phyloP scores from a whole-genome alignment of 1,140 invertebrate genomes.

The Scylla paramamosain region DNA sequence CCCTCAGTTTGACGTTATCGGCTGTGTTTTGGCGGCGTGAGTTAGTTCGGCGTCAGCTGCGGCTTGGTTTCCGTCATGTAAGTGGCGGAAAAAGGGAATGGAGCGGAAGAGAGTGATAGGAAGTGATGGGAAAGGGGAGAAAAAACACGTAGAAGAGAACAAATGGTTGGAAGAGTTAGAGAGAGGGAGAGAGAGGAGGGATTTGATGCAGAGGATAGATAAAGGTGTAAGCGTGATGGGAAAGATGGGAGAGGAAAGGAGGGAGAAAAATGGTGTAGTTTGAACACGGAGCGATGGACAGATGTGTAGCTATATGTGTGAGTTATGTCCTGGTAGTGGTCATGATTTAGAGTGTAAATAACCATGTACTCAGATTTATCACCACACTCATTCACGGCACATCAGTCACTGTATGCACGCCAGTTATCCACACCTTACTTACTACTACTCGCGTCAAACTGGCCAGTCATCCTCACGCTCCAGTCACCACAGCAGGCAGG shows the following conservation, averaged over 20 bases:
- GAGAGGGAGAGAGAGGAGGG: conserved; percentile 26
- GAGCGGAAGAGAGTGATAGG: not conserved
- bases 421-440: too few species aligned
- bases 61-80: not conserved
- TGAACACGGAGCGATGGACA: conserved; percentile 10
- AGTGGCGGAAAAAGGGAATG: not conserved
- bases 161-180: not conserved
- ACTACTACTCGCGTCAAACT: too few species aligned
- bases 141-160: not conserved
- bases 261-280: not conserved
- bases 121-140: not conserved
- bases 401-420: too few species aligned
- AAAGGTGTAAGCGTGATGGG: not conserved
- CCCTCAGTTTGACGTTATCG: conserved; percentile 8
- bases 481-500: too few species aligned
- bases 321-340: too few species aligned
- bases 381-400: too few species aligned
- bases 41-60: not conserved
- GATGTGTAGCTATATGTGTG: not conserved
- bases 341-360: too few species aligned
- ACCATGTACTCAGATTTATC: too few species aligned
- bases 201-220: not conserved
- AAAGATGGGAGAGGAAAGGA: not conserved
- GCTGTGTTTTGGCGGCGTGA: not conserved
- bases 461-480: too few species aligned